phyloP scores from a whole-genome alignment of 1,140 invertebrate species.

The Trialeurodes vaporariorum region DNA sequence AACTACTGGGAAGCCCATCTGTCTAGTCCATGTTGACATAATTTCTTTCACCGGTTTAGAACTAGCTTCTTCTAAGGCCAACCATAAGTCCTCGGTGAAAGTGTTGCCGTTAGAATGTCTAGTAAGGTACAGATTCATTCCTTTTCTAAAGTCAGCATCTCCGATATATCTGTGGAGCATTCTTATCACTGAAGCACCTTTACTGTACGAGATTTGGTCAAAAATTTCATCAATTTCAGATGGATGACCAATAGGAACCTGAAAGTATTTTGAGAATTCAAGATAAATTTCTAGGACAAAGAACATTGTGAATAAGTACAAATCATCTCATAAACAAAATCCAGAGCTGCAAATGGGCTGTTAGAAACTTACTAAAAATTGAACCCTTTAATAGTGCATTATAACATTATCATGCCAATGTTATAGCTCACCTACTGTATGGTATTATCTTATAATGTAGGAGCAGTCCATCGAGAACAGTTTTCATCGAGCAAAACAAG shows the following conservation, averaged over 20 bases:
- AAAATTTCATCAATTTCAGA: slow-evolving; percentile 92
- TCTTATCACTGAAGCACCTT: slow-evolving; percentile 84
- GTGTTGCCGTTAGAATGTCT: slow-evolving; percentile 84
- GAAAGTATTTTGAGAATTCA: slow-evolving; percentile 8
- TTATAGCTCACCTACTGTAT: too few species aligned
- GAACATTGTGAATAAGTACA: too few species aligned
- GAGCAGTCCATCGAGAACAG: too few species aligned
- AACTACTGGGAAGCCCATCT: slow-evolving; percentile 79
- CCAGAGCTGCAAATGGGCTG: too few species aligned
- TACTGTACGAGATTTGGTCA: slow-evolving; percentile 90
- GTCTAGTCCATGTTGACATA: slow-evolving; percentile 91
- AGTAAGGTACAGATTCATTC: slow-evolving; percentile 86
- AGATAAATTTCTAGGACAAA: slow-evolving; percentile 1
- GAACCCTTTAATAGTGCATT: too few species aligned
- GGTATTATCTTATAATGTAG: too few species aligned
- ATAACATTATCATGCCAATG: too few species aligned
- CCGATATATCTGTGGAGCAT: slow-evolving; percentile 96
- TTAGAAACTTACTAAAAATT: too few species aligned
- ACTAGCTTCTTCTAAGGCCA: slow-evolving; percentile 74
- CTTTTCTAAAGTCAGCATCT: slow-evolving; percentile 84
- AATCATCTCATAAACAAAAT: too few species aligned
- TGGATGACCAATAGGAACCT: slow-evolving; percentile 69
- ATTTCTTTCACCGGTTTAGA: slow-evolving; percentile 80
- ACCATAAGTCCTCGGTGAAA: slow-evolving; percentile 90
- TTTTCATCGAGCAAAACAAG: too few species aligned